Evolutionary conservation across 2,888 invertebrate species (phyloP).

Genomic region (Plutella xylostella): DNA sequence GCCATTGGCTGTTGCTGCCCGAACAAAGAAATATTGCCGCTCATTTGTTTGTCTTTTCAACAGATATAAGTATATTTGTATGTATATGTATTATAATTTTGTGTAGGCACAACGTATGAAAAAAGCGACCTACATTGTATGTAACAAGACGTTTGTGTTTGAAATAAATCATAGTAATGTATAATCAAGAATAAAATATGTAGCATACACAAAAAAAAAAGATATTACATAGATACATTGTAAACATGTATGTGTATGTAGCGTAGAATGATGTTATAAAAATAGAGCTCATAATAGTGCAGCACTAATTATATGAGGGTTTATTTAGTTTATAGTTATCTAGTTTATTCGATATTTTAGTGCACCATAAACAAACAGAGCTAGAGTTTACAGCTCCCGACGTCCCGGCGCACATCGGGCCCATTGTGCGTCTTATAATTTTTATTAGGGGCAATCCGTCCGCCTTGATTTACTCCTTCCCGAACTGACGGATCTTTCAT

Average conservation of each 20-base stretch:
- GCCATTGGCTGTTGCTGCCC: constrained; percentile 58
- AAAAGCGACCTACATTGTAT: neutral
- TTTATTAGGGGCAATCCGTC: constrained; percentile 70
- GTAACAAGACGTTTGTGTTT: neutral
- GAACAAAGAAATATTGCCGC: constrained; percentile 64
- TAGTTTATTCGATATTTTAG: constrained; percentile 70
- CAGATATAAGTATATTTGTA: constrained; percentile 22
- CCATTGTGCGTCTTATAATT: constrained; percentile 70
- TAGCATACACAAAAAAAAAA: too few relatives aligned
- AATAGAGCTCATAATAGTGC: constrained; percentile 1
- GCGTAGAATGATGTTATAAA: too few relatives aligned
- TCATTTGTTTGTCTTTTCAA: constrained; percentile 41
- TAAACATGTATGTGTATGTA: too few relatives aligned
- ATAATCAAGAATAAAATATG: too few relatives aligned
- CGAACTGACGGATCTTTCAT: constrained; percentile 67
- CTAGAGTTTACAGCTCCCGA: constrained; percentile 64
- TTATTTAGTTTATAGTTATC: constrained; percentile 68
- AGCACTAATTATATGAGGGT: constrained; percentile 56
- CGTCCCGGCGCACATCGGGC: constrained; percentile 59
- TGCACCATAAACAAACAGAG: constrained; percentile 69
- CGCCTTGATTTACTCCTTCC: constrained; percentile 68
- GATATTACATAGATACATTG: too few relatives aligned
- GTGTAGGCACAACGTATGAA: neutral
- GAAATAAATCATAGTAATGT: too few relatives aligned
- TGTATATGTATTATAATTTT: neutral